These are phyloP conservation scores for Ormyrus rosae DNA, from an alignment of 2,888 invertebrate genomes.

Conservation along the genomic window DNA sequence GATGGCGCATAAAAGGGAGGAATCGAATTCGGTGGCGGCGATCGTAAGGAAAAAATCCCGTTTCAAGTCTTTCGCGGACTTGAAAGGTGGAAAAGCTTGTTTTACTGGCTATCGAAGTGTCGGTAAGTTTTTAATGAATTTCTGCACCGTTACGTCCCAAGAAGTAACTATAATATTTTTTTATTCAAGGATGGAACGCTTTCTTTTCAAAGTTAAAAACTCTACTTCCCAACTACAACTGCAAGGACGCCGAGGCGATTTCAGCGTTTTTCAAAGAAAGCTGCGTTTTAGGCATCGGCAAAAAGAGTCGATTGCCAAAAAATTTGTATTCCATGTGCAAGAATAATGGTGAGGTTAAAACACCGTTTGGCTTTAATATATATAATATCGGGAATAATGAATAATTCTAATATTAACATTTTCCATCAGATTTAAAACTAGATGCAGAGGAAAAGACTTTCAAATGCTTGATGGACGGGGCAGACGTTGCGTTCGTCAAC, in stretches of 20 bases:
- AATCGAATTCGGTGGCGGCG: constrained; percentile 82
- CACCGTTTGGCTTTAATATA: background rate
- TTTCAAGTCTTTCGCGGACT: constrained; percentile 80
- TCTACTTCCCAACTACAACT: background rate
- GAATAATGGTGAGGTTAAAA: constrained; percentile 4
- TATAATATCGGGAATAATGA: too few relatives aligned
- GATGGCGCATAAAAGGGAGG: constrained; percentile 78
- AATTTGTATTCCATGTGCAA: constrained; percentile 56
- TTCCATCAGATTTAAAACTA: background rate
- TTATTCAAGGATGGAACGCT: constrained; percentile 47
- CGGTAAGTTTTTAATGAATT: constrained; percentile 76
- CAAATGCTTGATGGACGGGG: constrained; percentile 82
- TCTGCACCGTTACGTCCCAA: background rate
- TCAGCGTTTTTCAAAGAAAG: constrained; percentile 53
- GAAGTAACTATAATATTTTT: background rate
- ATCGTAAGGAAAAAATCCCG: constrained; percentile 80
- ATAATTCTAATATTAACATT: background rate
- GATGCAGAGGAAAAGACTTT: constrained; percentile 56
- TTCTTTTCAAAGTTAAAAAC: constrained; percentile 23
- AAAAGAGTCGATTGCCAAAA: constrained; percentile 44
- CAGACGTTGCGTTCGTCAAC: constrained; percentile 88
- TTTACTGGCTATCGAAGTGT: constrained; percentile 87
- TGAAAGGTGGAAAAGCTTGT: constrained; percentile 85
- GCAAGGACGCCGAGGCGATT: constrained; percentile 1
- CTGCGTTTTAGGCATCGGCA: constrained; percentile 54